Conservation (phyloP, 2,797 vertebrate genomes). For the Trichosurus vulpecula region DNA sequence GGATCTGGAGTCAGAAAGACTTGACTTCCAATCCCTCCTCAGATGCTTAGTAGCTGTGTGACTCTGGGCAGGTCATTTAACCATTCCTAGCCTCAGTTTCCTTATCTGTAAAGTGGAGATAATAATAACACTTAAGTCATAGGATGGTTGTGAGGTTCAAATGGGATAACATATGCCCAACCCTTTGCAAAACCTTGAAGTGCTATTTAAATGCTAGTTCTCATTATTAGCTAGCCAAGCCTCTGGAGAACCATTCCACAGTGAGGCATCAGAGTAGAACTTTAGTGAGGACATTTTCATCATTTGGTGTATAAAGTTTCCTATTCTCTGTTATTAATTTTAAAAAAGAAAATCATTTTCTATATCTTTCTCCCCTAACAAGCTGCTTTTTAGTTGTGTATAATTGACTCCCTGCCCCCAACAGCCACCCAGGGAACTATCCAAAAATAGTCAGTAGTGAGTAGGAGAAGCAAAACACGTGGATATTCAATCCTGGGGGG, state of each 20-base stretch:
- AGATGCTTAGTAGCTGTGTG: not conserved
- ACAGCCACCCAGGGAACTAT: not conserved
- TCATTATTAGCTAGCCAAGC: not conserved
- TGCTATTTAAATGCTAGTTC: not conserved
- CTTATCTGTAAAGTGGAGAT: not conserved
- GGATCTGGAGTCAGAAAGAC: not conserved
- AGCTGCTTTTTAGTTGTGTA: not conserved
- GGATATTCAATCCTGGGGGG: not conserved
- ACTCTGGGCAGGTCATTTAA: not conserved
- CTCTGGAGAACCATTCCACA: no score
- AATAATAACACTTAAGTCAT: not conserved
- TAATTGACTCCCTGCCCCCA: not conserved
- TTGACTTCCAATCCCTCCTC: not conserved
- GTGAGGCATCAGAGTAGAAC: no score
- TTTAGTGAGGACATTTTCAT: no score
- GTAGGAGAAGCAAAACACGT: not conserved
- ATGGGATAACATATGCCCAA: not conserved
- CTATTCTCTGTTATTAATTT: not conserved
- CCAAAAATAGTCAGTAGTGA: not conserved
- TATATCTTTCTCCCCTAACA: not conserved
- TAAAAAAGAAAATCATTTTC: not conserved
- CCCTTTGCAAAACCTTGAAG: not conserved
- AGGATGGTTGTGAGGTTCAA: not conserved
- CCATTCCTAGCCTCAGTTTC: not conserved
- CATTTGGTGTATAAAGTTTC: no score